Evolutionary conservation across 37 sponge, comb jelly and placozoan genomes (phyloP), one percentile per base, ranked within the genome.

Genomic region (Diacarnus erythraeanus): DNA sequence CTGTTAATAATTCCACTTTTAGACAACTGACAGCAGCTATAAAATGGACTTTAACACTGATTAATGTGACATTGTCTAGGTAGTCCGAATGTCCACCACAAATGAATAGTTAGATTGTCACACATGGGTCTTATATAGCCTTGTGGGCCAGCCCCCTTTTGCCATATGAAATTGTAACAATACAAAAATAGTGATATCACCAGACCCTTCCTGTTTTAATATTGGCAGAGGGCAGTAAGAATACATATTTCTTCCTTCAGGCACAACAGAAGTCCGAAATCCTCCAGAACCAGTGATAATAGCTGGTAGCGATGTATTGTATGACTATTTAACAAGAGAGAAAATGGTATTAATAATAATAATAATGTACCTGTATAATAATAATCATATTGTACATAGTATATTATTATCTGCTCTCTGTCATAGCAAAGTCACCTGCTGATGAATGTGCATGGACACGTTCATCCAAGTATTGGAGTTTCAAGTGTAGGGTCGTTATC

Each of bases 401-500:
- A 6, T 12, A 65, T 65, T 65, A 30, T 10, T 10, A n/a, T 59
- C 18, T 59, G 2, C 18, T 59, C 26, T 27, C 18, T 64, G 0
- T 25, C 77, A 30, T 42, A 89, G 90, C 96, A 96, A 84, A 34
- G 42, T 9, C 84, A 76, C 20, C 77, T 84, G 35, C 47, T 93
- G 27, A 59, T 93, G 38, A 89, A 89, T 41, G 71, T 93, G 20
- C 96, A 96, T 79, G 96, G 96, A 0, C 96, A 96, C 82, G 84
- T 84, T 17, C 96, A 96, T 59, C 71, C 36, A 23, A 43, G 82
- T 31, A 36, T 54, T 58, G 96, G 96, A 0, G 70, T 78, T 51
- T 64, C 65, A 9, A 75, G 60, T 3, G 34, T 96, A 25, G 96
- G 96, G 2, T 65, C 66, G 0, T 69, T 82, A 25, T 59, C 83